Conservation (phyloP, 2,888 invertebrate genomes). For the Baccha elongata region DNA sequence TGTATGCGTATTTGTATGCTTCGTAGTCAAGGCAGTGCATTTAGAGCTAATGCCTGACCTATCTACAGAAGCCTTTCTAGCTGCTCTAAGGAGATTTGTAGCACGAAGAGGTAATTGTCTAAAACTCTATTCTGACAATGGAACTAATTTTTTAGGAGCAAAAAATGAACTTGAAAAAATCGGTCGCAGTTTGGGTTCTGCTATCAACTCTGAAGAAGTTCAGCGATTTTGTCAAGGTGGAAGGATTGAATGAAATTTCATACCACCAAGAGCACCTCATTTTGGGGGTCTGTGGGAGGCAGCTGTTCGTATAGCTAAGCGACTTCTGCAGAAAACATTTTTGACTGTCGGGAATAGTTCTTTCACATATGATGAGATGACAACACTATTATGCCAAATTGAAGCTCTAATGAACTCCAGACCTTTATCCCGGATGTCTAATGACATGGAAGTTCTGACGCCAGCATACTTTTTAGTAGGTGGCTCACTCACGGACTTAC, state of each 20-base stretch:
- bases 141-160: conserved; percentile 1
- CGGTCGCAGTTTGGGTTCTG: conserved; percentile 3
- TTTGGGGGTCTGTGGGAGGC: background rate
- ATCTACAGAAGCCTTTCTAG: conserved; percentile 10
- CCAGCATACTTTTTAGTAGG: background rate
- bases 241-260: background rate
- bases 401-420: conserved; percentile 4
- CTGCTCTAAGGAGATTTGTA: background rate
- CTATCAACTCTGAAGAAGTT: background rate
- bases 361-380: conserved; percentile 1
- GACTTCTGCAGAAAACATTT: conserved; percentile 1
- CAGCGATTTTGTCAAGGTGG: conserved; percentile 2
- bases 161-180: conserved; percentile 9
- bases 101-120: background rate
- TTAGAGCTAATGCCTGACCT: conserved; percentile 4
- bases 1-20: conserved; percentile 16
- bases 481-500: background rate
- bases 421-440: background rate
- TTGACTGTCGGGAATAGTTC: background rate
- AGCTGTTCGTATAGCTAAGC: background rate
- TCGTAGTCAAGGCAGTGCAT: conserved; percentile 7
- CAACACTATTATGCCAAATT: background rate
- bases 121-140: conserved; percentile 2
- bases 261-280: background rate
- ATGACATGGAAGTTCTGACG: conserved; percentile 13